A percentile compares a stretch with the other conserved stretches of the same genome.
Conservation (phyloP, 2,797 vertebrate species). For the Mormyrops attenuatus region DNA sequence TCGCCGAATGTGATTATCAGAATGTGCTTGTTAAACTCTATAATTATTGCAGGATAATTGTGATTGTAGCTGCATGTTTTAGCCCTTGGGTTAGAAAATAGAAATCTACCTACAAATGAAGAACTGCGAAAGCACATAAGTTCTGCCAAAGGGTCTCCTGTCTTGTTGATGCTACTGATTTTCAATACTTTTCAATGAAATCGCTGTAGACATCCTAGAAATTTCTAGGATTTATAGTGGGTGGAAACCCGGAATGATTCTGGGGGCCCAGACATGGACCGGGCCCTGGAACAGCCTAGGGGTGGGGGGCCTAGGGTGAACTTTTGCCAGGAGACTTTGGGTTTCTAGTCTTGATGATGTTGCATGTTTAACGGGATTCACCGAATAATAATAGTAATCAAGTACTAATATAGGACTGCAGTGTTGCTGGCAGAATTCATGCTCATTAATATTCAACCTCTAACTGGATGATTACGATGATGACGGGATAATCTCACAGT, state of each 20-base stretch:
- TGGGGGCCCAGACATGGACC: background rate
- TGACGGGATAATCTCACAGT: background rate
- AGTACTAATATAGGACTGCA: background rate
- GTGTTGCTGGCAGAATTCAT: background rate
- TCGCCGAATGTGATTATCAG: background rate
- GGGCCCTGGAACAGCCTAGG: background rate
- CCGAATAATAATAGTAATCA: background rate
- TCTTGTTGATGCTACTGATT: background rate
- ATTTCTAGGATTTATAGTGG: background rate
- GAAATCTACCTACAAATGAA: background rate
- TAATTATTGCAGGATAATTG: constrained; percentile 2
- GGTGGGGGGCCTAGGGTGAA: background rate
- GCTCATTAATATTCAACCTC: background rate
- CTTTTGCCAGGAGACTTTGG: background rate
- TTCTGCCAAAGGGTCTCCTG: background rate
- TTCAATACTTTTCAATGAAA: background rate
- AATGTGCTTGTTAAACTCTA: constrained; percentile 6
- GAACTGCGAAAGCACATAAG: background rate
- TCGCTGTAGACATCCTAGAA: background rate
- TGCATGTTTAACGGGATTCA: background rate
- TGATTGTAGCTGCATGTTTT: background rate
- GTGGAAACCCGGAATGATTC: background rate
- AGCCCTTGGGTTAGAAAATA: constrained; percentile 11
- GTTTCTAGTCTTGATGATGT: background rate
- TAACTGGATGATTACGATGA: background rate